Evolutionary conservation across 2,113 vertebrate species (phyloP).

Genomic region (Muscicapa adusta): DNA sequence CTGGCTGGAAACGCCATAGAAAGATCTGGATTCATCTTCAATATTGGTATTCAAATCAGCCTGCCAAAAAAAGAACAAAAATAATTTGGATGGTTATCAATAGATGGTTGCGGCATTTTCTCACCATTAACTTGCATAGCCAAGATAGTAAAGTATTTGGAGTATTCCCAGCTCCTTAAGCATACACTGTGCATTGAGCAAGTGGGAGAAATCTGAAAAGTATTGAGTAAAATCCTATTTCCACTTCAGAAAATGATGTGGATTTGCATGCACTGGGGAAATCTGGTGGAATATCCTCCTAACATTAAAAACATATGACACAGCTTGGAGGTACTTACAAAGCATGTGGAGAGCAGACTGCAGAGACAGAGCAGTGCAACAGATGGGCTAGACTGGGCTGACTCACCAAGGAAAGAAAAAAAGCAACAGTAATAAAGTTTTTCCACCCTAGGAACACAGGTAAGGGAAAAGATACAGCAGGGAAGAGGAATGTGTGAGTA

Average conservation of each 20-base stretch:
- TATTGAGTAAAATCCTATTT: background rate
- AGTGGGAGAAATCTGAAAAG: background rate
- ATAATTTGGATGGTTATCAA: background rate
- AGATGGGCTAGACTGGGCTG: background rate
- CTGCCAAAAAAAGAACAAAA: conserved; percentile 43
- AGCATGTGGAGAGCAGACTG: background rate
- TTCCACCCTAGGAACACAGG: background rate
- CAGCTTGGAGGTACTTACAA: background rate
- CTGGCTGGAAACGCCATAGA: conserved; percentile 94
- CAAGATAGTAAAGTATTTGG: background rate
- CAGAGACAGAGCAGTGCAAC: background rate
- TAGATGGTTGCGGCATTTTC: background rate
- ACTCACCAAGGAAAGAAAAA: background rate
- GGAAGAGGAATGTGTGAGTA: background rate
- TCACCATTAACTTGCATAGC: background rate
- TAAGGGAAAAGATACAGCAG: background rate
- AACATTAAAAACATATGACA: background rate
- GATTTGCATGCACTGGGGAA: background rate
- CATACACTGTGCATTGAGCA: background rate
- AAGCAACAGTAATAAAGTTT: background rate
- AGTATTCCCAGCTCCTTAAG: background rate
- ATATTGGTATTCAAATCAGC: conserved; percentile 90
- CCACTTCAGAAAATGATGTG: background rate
- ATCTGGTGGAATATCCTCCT: background rate
- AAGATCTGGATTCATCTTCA: conserved; percentile 89